phyloP scores from a whole-genome alignment of 2,113 vertebrate genomes.

The Herpetotheres cachinnans region DNA sequence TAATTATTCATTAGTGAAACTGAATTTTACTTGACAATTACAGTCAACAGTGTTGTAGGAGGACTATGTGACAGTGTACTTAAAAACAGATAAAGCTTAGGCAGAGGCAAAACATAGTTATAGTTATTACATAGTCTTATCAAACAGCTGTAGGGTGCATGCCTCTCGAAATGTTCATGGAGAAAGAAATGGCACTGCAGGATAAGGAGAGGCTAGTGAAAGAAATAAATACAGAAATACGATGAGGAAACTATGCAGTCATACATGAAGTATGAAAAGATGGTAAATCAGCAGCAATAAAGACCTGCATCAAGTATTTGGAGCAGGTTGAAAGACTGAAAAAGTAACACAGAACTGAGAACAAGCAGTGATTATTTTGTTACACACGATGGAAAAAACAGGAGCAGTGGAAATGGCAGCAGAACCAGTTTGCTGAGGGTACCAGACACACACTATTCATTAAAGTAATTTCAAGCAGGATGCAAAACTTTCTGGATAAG shows the following conservation, averaged over 20 bases:
- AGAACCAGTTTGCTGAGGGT: not conserved
- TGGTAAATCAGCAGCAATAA: constrained; percentile 6
- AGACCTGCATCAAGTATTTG: not conserved
- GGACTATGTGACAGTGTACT: not conserved
- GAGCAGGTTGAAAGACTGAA: not conserved
- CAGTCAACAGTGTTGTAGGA: not conserved
- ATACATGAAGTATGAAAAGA: not conserved
- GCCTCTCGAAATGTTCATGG: not conserved
- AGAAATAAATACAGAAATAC: not conserved
- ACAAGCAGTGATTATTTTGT: constrained; percentile 1
- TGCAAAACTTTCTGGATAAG: not conserved
- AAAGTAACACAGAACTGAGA: not conserved
- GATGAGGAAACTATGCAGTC: not conserved
- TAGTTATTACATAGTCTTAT: not conserved
- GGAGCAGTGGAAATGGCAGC: not conserved
- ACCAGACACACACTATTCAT: not conserved
- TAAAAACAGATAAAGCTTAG: not conserved
- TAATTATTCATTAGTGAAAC: not conserved
- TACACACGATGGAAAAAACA: not conserved
- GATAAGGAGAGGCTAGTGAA: not conserved
- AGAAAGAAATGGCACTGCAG: not conserved
- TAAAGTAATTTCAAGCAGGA: not conserved
- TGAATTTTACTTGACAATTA: not conserved
- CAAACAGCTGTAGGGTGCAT: not conserved
- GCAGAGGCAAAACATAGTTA: not conserved